These are phyloP conservation scores for Penaeus monodon DNA, from an alignment of 2,888 invertebrate genomes.

Conservation along the genomic window DNA sequence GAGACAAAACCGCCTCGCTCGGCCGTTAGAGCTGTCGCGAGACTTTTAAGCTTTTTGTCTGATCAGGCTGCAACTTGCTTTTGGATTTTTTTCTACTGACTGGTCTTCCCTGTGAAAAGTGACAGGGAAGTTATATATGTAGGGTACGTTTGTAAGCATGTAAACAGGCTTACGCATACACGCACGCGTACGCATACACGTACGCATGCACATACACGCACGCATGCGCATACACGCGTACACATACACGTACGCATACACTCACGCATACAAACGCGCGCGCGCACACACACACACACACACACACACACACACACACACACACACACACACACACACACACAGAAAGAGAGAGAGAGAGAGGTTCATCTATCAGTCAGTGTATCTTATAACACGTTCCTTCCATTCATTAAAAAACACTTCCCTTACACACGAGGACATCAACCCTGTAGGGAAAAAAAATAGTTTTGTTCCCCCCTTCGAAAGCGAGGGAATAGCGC, in stretches of 20 bases:
- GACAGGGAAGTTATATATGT: not conserved
- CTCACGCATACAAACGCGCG: not conserved
- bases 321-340: constrained; percentile 4
- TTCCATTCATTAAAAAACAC: not conserved
- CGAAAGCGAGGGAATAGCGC: too few relatives aligned
- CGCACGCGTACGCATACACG: not conserved
- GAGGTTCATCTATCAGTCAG: not conserved
- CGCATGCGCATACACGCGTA: too few relatives aligned
- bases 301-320: constrained; percentile 5
- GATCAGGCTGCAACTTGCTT: too few relatives aligned
- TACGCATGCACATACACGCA: not conserved
- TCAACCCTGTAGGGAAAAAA: too few relatives aligned
- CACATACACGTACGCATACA: not conserved
- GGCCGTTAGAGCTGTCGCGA: too few relatives aligned
- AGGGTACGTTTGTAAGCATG: not conserved
- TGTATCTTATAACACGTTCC: not conserved
- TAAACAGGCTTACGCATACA: not conserved
- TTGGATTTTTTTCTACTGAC: too few relatives aligned
- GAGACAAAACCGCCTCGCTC: too few relatives aligned
- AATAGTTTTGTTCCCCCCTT: too few relatives aligned
- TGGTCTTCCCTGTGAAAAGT: too few relatives aligned
- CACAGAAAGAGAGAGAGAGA: too few relatives aligned
- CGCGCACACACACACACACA: not conserved
- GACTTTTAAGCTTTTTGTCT: too few relatives aligned
- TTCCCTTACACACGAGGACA: too few relatives aligned